phyloP scores from a whole-genome alignment of 2,888 invertebrate species.

The Drosophila glabriapex region DNA sequence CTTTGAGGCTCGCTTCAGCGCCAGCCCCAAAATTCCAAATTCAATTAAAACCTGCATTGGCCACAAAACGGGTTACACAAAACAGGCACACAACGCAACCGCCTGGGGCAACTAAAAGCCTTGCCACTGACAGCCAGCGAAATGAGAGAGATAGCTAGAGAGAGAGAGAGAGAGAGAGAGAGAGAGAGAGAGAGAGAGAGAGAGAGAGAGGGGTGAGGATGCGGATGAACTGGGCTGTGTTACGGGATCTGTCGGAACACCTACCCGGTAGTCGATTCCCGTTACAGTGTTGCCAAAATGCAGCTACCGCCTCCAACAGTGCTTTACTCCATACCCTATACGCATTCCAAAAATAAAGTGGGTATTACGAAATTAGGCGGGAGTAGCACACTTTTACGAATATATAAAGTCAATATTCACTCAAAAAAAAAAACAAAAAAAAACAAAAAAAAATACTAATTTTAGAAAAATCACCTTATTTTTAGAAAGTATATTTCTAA shows the following conservation, averaged over 20 bases:
- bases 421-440: neutral
- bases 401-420: neutral
- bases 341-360: neutral
- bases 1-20: slow-evolving; percentile 32
- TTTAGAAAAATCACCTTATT: neutral
- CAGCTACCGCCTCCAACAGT: slow-evolving; percentile 22
- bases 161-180: neutral
- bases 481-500: neutral
- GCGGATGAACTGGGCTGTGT: neutral
- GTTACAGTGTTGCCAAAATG: slow-evolving; percentile 47
- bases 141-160: neutral
- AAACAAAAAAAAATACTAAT: neutral
- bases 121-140: slow-evolving; percentile 4
- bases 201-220: neutral
- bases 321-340: neutral
- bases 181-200: neutral
- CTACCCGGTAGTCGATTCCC: slow-evolving; percentile 8
- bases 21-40: slow-evolving; percentile 57
- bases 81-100: slow-evolving; percentile 17
- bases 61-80: slow-evolving; percentile 12
- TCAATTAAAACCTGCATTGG: slow-evolving; percentile 69
- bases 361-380: neutral
- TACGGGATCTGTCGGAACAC: slow-evolving; percentile 8
- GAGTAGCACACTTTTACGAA: no score
- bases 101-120: slow-evolving; percentile 15